Conservation (phyloP, 2,113 vertebrate species). For the Tragulus kanchil region DNA sequence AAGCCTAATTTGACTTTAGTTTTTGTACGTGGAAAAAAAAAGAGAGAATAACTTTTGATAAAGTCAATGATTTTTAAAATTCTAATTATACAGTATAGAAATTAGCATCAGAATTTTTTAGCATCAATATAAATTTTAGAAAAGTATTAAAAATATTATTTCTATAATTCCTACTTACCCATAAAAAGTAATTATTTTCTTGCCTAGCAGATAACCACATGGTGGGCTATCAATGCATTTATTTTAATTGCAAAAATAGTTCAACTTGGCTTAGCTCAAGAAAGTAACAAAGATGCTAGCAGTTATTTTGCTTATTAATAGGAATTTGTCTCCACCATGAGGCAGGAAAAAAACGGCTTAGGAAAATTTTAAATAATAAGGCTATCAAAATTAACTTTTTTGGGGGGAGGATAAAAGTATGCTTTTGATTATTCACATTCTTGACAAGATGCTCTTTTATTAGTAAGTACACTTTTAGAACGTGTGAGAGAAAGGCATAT, state of each 20-base stretch:
- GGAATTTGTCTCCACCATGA: constrained; percentile 86
- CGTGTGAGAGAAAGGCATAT: neutral
- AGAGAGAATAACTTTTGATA: neutral
- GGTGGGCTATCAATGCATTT: neutral
- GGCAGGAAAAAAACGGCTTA: constrained; percentile 75
- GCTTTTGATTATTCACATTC: neutral
- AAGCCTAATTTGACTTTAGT: constrained; percentile 51
- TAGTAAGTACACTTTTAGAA: constrained; percentile 32
- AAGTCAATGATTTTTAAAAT: neutral
- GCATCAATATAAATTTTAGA: neutral
- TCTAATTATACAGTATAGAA: neutral
- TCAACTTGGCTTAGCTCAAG: constrained; percentile 53
- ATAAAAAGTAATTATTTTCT: constrained; percentile 15
- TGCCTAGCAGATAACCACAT: neutral
- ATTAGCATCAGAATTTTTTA: neutral
- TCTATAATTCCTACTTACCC: neutral
- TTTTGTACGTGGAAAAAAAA: neutral
- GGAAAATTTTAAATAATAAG: constrained; percentile 74
- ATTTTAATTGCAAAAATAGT: constrained; percentile 66
- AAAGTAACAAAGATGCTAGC: constrained; percentile 41
- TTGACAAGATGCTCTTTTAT: neutral
- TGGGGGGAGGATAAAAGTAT: constrained; percentile 30
- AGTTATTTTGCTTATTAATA: constrained; percentile 72
- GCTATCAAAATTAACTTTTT: constrained; percentile 67
- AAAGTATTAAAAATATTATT: constrained; percentile 9